Evolutionary conservation across 2,888 invertebrate genomes (phyloP).

Genomic region (Ennomos erosarius): DNA sequence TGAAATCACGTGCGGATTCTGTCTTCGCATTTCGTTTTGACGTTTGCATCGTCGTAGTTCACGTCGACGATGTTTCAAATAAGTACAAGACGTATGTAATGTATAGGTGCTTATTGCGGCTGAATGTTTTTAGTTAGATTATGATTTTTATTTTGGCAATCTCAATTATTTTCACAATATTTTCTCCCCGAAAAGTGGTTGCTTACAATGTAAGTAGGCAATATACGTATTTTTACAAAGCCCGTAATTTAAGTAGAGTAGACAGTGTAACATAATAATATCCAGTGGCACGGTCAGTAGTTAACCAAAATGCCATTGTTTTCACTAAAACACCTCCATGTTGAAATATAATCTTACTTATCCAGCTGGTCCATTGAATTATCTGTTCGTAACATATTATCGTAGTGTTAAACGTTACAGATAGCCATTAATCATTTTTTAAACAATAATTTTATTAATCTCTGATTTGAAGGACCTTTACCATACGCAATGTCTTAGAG

Average conservation of each 20-base stretch:
- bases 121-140: too few relatives aligned
- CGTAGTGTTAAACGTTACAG: too few relatives aligned
- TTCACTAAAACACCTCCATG: not conserved
- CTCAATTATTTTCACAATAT: too few relatives aligned
- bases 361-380: too few relatives aligned
- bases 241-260: constrained; percentile 35
- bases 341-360: too few relatives aligned
- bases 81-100: not conserved
- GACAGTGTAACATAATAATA: too few relatives aligned
- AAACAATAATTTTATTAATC: constrained; percentile 12
- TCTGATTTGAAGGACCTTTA: constrained; percentile 17
- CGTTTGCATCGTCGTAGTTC: constrained; percentile 28
- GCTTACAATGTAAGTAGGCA: too few relatives aligned
- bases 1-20: constrained; percentile 60
- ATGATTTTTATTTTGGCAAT: too few relatives aligned
- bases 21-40: constrained; percentile 47
- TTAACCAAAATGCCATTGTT: constrained; percentile 38
- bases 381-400: too few relatives aligned
- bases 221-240: too few relatives aligned
- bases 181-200: too few relatives aligned
- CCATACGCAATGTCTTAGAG: constrained; percentile 10
- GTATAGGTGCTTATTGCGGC: not conserved
- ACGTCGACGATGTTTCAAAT: constrained; percentile 7
- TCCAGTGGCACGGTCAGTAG: constrained; percentile 44
- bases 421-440: too few relatives aligned